phyloP scores from a whole-genome alignment of 2,113 vertebrate genomes.

The Bubo blakistoni region DNA sequence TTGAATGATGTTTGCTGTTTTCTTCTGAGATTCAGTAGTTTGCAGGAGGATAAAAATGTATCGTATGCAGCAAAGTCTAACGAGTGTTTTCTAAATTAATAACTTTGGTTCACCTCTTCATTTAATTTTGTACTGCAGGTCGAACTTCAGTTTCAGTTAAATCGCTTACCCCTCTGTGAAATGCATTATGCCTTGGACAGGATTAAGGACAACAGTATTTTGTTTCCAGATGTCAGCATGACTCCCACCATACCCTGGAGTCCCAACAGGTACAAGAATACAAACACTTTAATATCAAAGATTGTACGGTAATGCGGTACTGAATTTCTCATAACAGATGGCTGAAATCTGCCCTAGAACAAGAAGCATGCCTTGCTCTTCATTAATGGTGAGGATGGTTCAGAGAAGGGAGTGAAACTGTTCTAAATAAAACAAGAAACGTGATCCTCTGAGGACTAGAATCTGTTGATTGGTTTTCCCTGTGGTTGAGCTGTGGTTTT shows the following conservation, averaged over 20 bases:
- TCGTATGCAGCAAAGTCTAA: neutral
- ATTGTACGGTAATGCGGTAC: neutral
- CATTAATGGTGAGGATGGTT: neutral
- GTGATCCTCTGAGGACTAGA: neutral
- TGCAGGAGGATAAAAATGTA: neutral
- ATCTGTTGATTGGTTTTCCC: neutral
- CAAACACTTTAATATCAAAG: neutral
- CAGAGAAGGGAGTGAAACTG: neutral
- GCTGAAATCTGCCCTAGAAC: neutral
- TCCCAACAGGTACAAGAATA: constrained; percentile 87
- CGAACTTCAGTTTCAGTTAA: constrained; percentile 98
- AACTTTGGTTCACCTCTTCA: neutral
- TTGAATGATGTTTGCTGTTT: neutral
- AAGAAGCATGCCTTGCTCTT: neutral
- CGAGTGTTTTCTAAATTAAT: neutral
- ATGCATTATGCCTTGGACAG: constrained; percentile 99
- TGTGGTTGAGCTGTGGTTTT: neutral
- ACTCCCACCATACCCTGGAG: constrained; percentile 97
- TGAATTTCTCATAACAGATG: neutral
- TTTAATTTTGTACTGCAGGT: constrained; percentile 78
- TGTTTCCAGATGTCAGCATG: constrained; percentile 91
- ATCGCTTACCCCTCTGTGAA: constrained; percentile 96
- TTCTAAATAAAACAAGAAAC: neutral
- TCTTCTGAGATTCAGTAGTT: neutral
- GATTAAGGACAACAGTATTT: constrained; percentile 91